These are phyloP conservation scores for Corythornis vintsioides DNA, from an alignment of 2,113 vertebrate species.

Conservation along the genomic window DNA sequence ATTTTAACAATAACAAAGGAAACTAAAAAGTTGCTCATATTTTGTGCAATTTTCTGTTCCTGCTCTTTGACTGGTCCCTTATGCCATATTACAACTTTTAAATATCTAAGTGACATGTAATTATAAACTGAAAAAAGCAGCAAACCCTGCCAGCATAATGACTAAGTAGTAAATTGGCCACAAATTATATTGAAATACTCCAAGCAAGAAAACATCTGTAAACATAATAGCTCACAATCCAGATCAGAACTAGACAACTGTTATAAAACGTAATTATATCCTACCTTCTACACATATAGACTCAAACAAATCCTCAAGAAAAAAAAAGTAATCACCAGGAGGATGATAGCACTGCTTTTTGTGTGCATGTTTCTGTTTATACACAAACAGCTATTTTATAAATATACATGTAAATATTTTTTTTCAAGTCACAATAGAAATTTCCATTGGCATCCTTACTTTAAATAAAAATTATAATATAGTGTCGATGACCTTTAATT, in stretches of 20 bases:
- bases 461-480: background rate
- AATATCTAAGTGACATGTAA: background rate
- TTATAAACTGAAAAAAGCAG: background rate
- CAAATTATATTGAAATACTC: background rate
- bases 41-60: background rate
- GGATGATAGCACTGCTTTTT: background rate
- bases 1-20: background rate
- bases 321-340: background rate
- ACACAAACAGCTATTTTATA: background rate
- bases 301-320: background rate
- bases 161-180: background rate
- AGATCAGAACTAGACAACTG: background rate
- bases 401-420: background rate
- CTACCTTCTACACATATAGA: background rate
- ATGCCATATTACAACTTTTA: background rate
- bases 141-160: background rate
- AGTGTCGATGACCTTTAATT: background rate
- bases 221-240: background rate
- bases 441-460: background rate
- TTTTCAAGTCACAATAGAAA: background rate
- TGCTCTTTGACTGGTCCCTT: background rate
- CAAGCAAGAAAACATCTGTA: background rate
- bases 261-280: background rate
- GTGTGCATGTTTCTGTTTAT: background rate
- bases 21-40: background rate